Evolutionary conservation across 2,797 vertebrate species (phyloP).

Genomic region (Siniperca scherzeri): DNA sequence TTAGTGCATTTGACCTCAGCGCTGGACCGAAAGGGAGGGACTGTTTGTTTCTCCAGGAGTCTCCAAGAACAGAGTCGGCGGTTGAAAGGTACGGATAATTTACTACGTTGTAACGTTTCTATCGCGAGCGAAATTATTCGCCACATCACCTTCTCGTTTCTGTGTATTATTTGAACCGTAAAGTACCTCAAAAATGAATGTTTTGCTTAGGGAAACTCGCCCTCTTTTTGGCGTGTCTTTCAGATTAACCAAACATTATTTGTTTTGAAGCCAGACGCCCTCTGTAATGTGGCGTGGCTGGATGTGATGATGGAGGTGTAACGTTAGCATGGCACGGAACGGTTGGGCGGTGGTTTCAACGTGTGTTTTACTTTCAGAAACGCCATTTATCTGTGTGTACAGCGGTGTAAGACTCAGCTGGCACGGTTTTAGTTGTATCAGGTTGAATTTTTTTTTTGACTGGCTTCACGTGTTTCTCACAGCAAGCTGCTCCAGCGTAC

Average conservation of each 20-base stretch:
- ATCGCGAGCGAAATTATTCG: conserved; percentile 4
- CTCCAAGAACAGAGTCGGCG: conserved; percentile 27
- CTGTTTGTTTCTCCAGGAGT: conserved; percentile 22
- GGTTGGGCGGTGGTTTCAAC: conserved; percentile 37
- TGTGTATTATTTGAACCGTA: neutral
- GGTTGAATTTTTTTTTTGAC: conserved; percentile 9
- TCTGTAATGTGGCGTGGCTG: conserved; percentile 18
- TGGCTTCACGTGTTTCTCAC: conserved; percentile 19
- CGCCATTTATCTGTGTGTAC: neutral
- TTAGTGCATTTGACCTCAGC: conserved; percentile 1
- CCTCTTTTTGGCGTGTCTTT: neutral
- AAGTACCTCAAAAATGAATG: accelerated
- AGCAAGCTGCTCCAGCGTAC: neutral
- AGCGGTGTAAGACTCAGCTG: neutral
- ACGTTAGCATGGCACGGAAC: conserved; percentile 47
- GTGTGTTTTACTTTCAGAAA: neutral
- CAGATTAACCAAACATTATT: neutral
- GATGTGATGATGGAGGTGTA: conserved; percentile 53
- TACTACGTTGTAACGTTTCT: conserved; percentile 4
- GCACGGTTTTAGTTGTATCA: neutral
- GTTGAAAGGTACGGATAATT: conserved; percentile 60
- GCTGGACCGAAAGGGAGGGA: conserved; percentile 26
- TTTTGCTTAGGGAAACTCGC: accelerated
- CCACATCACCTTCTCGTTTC: neutral
- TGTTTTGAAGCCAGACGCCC: conserved; percentile 32